A percentile compares a stretch with the other conserved stretches of the same genome.
Conservation (phyloP, 2,888 invertebrate genomes). For the Lepidocyrtinus sp. region DNA sequence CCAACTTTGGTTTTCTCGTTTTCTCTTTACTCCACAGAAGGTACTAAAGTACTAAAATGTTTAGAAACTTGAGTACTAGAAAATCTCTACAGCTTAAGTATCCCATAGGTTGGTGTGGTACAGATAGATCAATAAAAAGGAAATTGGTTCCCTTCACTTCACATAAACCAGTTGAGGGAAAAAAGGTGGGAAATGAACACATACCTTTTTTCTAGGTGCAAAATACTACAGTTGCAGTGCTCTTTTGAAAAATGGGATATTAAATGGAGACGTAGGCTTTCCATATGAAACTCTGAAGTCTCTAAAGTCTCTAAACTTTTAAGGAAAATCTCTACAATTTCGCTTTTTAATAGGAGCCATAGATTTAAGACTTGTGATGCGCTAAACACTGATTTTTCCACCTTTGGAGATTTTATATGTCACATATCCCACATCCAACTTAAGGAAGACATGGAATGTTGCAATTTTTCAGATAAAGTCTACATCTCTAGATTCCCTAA, state of each 20-base stretch:
- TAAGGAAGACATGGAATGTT: no score
- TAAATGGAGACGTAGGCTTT: conserved; percentile 12
- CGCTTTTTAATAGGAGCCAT: not conserved
- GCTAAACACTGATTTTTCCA: no score
- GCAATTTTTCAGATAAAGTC: no score
- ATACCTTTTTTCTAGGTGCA: not conserved
- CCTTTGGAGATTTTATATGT: no score
- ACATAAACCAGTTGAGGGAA: conserved; percentile 39
- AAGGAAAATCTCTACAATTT: conserved; percentile 1
- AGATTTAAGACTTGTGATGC: no score
- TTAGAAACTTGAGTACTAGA: not conserved
- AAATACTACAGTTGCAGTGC: conserved; percentile 1
- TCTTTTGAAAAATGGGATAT: conserved; percentile 5
- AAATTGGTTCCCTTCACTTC: conserved; percentile 50
- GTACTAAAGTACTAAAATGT: not conserved
- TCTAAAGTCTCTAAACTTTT: not conserved
- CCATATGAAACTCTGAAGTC: not conserved
- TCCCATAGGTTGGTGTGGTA: not conserved
- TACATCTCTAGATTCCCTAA: no score
- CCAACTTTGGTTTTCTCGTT: not conserved
- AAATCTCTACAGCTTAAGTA: not conserved
- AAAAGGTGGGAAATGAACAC: conserved; percentile 30
- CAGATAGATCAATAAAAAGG: conserved; percentile 61
- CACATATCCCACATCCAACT: no score
- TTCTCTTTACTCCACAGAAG: not conserved